Percentiles rank a stretch among this genome's conserved stretches.
phyloP scores from a whole-genome alignment of 2,797 vertebrate genomes.

The Psittacula echo region DNA sequence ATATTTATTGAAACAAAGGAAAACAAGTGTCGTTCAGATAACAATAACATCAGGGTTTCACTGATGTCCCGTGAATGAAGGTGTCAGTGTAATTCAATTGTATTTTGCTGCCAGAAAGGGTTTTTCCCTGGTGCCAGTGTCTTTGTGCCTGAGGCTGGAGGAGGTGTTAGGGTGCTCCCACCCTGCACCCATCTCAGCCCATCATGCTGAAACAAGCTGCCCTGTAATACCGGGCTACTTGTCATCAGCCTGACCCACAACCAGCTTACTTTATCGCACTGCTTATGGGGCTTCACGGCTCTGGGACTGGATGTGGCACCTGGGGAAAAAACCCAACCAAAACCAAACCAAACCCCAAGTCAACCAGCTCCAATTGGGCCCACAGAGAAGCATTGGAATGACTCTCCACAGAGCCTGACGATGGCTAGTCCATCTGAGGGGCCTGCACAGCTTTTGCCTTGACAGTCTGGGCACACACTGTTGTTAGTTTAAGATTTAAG shows the following conservation, averaged over 20 bases:
- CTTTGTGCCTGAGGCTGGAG: background rate
- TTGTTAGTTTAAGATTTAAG: background rate
- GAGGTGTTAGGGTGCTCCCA: background rate
- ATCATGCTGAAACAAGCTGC: background rate
- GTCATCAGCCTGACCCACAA: background rate
- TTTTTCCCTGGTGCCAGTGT: fast-evolving
- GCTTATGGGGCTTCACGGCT: background rate
- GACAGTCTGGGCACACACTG: background rate
- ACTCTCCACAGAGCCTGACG: background rate
- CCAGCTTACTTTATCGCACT: background rate
- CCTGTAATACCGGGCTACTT: background rate
- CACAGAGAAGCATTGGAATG: background rate
- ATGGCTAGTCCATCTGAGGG: background rate
- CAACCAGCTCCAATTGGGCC: background rate
- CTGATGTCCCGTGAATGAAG: background rate
- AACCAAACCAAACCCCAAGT: background rate
- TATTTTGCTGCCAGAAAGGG: background rate
- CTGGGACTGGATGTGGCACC: background rate
- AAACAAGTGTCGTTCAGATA: background rate
- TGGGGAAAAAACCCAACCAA: background rate
- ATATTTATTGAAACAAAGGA: background rate
- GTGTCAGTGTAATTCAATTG: too few species aligned
- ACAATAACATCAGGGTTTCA: background rate
- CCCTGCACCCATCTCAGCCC: background rate
- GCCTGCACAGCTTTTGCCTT: background rate